Evolutionary conservation across 2,888 invertebrate genomes (phyloP), one percentile per base, ranked within the genome.

Genomic region (Cephus pulcher): DNA sequence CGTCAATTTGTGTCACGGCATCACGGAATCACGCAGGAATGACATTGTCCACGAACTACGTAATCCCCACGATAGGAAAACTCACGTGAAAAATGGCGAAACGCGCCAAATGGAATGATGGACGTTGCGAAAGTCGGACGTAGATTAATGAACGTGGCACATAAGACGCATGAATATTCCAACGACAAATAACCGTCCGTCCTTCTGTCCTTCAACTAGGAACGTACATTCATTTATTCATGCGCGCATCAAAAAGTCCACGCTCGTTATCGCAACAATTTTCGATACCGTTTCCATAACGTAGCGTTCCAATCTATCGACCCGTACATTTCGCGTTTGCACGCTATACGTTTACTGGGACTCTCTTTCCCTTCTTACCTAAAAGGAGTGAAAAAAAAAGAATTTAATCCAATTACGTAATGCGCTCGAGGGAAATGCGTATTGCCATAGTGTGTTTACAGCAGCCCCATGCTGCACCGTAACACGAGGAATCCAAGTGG

Each of bases 401-500:
- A 37, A 37, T 37, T 37, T 23, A 56, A 56, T 23, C 56, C 56
- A 56, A 56, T 56, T 56, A 56, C 56, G 56, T 56, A 56, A 56
- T 56, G 56, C 23, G 56, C 56, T 56, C 56, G 56, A 56, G 23
- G 56, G 56, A 56, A 56, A 56, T 56, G 56, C 56, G 56, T 56
- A 56, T 56, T 23, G 23, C 56, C 9, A 56, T 56, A 23, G 30
- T 71, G 71, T 23, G 30, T 71, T 71, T 34, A 32, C 71, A 71
- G 32, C 71, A 71, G 9, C 71, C 15, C 71, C 32, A 32, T 23
- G 71, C 71, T 32, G 12, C 71, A 71, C 30, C 32, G 78, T 69
- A 34, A 71, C 70, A n/a, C 34, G 68, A 33, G 30, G 15, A 75
- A 69, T 74, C 75, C 69, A 75, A 34, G 70, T 56, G 77, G 35